Base-by-base conservation (phyloP, 2,888 invertebrate genomes). In the Cataglyphis livida region DNA sequence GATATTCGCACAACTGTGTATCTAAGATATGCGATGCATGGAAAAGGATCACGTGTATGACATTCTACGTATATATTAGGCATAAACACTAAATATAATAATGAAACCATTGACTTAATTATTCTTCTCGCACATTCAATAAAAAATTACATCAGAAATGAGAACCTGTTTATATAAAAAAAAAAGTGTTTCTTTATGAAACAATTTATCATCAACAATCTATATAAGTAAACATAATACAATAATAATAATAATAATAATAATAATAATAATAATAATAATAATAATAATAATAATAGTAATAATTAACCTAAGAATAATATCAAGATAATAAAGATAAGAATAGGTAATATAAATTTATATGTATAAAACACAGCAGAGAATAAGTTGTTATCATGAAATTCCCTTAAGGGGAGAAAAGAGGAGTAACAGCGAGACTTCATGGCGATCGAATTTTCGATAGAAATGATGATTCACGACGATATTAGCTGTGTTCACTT, bases 401-500 rank as follows among this genome's bases (percentile, higher is more conserved):
- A 89, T 54, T 88, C 85, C 86, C 90, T 88, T 81, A 65, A 81
- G 83, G 87, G 84, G 83, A 84, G 79, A 66, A 84, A 78, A 38
- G 79, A 85, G 85, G 83, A 90, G 83, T 82, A 85, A 87, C 86
- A 87, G 79, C 81, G 61, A 79, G 73, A 82, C 85, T 64, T 65
- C 78, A 87, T 89, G 85, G 76, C 78, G 88, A 87, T 59, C 32
- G 12, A 62, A 48, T 89, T 87, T 73, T 85, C 89, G 85, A 89
- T 81, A 86, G 86, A 89, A 89, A 86, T 87, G 76, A 86, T 87
- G 84, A 90, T 90, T 89, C 90, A 21, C 54, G 44, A 78, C 21
- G 90, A 90, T 92, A 94, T 94, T 94, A 94, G 93, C 94, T 94
- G 90, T 94, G 93, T 90, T 94, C 94, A 89, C 93, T 94, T 79